These are phyloP conservation scores for Escarpia spicata DNA, from an alignment of 2,888 invertebrate species.

Conservation along the genomic window DNA sequence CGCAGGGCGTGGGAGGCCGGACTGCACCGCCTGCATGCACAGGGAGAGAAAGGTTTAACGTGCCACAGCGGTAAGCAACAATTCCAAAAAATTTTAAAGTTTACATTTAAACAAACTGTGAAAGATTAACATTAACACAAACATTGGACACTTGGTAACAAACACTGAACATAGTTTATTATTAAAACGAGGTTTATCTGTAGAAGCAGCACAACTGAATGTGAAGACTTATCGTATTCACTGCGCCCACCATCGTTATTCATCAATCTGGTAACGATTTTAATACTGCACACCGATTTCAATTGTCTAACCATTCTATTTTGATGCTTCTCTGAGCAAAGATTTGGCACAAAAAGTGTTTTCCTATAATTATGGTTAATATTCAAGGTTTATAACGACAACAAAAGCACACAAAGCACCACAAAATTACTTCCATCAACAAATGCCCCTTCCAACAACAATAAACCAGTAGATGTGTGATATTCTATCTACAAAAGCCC, in stretches of 20 bases:
- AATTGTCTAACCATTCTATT: too few species aligned
- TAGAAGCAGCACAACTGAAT: too few species aligned
- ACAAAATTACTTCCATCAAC: neutral
- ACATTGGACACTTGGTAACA: neutral
- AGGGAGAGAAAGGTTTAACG: neutral
- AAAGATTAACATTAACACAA: neutral
- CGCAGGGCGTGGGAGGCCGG: slow-evolving; percentile 53
- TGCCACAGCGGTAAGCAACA: neutral
- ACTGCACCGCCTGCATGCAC: slow-evolving; percentile 49
- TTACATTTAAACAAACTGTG: neutral
- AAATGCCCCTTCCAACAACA: neutral
- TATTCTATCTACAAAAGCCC: neutral
- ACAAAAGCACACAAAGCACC: neutral
- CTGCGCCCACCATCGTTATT: too few species aligned
- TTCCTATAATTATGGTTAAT: too few species aligned
- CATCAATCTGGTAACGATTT: too few species aligned
- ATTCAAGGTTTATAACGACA: too few species aligned
- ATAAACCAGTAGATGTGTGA: neutral
- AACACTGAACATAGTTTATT: neutral
- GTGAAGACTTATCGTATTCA: too few species aligned
- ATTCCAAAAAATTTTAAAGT: neutral
- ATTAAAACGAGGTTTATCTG: neutral
- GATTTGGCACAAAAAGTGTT: too few species aligned
- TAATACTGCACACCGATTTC: too few species aligned
- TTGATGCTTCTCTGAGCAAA: too few species aligned